Evolutionary conservation across 1,140 invertebrate genomes (phyloP), one percentile per base, ranked within the genome.

Genomic region (Augochlora pura): DNA sequence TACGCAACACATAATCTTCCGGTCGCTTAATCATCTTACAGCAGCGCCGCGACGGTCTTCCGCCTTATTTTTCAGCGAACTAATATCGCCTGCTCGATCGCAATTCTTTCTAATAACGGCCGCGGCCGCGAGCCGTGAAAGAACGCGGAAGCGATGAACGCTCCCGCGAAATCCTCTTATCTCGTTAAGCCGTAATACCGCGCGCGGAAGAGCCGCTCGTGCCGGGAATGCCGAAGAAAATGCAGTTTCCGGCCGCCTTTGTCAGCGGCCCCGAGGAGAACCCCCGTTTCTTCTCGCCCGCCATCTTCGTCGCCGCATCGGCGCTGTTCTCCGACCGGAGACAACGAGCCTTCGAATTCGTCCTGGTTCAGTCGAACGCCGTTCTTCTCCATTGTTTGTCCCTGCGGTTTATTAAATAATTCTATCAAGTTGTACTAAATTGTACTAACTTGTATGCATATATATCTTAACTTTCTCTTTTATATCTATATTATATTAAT

Each of bases 151-250:
- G 46, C 66, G 80, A 60, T 77, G 77, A 81, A 77, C 60, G 63
- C 63, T 67, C 68, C 23, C 46, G 60, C 27, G 39, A 80, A 82
- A 82, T 80, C 77, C 71, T 74, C 81, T 82, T 82, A 82, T 82
- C 69, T 82, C 49, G 65, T 82, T 79, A 73, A 80, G 57, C 63
- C 25, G 70, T 82, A 79, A 82, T 82, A 39, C 70, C 54, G 62
- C 38, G 12, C n/a, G 39, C 27, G 49, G 57, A 63, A 60, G 25
- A 42, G 57, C 59, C 16, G 54, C 57, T 75, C 63, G 63, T 39
- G 69, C 69, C 64, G 6, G 38, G 57, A 64, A 81, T 49, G 49
- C 23, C 38, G 32, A 73, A 46, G 42, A 59, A 46, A 83, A 79
- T 46, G 64, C 52, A 60, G 63, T 73, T 79, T 73, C 64, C 65